Conservation (phyloP, 2,797 vertebrate genomes). For the Potorous gilbertii region DNA sequence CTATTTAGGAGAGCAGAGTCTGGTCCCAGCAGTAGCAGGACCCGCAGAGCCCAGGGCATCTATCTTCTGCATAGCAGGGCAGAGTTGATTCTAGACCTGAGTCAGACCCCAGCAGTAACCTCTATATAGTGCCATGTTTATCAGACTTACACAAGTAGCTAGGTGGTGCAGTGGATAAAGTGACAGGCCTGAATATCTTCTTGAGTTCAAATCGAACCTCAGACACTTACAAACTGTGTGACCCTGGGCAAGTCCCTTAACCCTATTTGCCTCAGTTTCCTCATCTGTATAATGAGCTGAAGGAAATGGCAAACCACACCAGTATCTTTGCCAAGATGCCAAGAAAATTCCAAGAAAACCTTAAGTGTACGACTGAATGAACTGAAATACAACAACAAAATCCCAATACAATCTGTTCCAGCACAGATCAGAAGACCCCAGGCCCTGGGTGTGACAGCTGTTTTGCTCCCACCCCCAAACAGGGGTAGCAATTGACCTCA, state of each 20-base stretch:
- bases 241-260: background rate
- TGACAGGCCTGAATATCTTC: too few relatives aligned
- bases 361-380: background rate
- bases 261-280: background rate
- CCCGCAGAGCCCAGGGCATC: too few relatives aligned
- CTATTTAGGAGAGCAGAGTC: too few relatives aligned
- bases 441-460: background rate
- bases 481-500: background rate
- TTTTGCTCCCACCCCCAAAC: background rate
- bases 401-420: background rate
- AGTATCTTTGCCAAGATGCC: background rate
- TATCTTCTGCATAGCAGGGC: too few relatives aligned
- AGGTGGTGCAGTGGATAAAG: too few relatives aligned
- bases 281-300: background rate
- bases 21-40: too few relatives aligned
- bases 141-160: too few relatives aligned
- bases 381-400: background rate
- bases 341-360: background rate
- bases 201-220: background rate
- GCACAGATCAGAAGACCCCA: background rate
- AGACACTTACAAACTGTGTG: background rate
- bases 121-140: too few relatives aligned
- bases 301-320: background rate
- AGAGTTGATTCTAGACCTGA: too few relatives aligned
- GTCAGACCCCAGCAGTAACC: too few relatives aligned